These are phyloP conservation scores for Muntiacus reevesi DNA, from an alignment of 2,113 vertebrate genomes.

Conservation along the genomic window DNA sequence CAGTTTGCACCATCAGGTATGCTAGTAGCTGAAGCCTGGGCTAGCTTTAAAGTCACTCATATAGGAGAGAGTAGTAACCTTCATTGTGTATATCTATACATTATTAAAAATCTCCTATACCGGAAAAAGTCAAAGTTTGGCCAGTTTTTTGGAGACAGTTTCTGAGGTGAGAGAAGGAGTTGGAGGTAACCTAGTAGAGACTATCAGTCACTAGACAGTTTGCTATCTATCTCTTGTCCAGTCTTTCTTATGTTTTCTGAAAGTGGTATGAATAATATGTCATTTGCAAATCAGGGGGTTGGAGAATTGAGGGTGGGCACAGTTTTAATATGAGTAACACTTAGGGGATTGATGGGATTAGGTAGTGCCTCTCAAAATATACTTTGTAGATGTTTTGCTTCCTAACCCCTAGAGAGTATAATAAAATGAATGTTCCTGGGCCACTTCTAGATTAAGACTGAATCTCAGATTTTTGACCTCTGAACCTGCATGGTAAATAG, in stretches of 20 bases:
- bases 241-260: background rate
- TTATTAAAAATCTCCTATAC: background rate
- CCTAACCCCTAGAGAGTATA: background rate
- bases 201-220: background rate
- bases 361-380: background rate
- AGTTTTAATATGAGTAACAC: background rate
- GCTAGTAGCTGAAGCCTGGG: background rate
- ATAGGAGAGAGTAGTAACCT: background rate
- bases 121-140: background rate
- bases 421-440: background rate
- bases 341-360: background rate
- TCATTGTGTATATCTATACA: background rate
- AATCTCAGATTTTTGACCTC: background rate
- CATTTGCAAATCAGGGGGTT: background rate
- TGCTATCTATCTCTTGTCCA: background rate
- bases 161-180: background rate
- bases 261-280: background rate
- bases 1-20: background rate
- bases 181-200: background rate
- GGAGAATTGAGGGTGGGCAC: background rate
- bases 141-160: background rate
- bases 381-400: background rate
- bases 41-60: background rate
- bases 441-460: background rate
- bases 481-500: background rate